These are phyloP conservation scores for Apistogramma diplotaenia DNA, from an alignment of 2,113 vertebrate genomes.

Conservation along the genomic window DNA sequence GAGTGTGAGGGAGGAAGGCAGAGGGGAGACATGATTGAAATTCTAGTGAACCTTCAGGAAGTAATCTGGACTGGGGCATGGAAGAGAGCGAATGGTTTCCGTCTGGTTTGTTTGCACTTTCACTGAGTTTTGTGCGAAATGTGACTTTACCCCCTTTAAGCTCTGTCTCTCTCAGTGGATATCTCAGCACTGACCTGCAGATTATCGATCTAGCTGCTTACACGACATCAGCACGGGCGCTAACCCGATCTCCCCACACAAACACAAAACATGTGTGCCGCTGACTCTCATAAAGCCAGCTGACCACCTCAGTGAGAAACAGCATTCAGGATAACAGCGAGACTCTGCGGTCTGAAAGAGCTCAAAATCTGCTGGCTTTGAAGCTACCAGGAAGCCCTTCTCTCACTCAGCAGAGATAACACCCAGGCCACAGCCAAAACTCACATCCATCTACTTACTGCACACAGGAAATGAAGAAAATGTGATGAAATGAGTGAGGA, in stretches of 20 bases:
- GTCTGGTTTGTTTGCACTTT: constrained; percentile 47
- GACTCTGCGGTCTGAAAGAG: constrained; percentile 19
- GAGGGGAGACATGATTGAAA: constrained; percentile 36
- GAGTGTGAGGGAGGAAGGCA: constrained; percentile 10
- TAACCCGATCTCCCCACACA: constrained; percentile 31
- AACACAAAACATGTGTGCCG: constrained; percentile 56
- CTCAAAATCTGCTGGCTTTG: constrained; percentile 55
- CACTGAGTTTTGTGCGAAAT: constrained; percentile 41
- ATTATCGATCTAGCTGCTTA: constrained; percentile 45
- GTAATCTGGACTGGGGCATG: constrained; percentile 42
- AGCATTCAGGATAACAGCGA: constrained; percentile 9
- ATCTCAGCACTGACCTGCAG: constrained; percentile 10
- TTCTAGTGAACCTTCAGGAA: constrained; percentile 55
- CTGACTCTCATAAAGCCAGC: constrained; percentile 45
- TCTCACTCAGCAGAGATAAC: constrained; percentile 52
- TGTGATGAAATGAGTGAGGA: constrained; percentile 44
- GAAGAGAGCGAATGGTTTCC: constrained; percentile 47
- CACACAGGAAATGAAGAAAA: constrained; percentile 76
- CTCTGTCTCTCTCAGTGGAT: neutral
- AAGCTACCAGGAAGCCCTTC: constrained; percentile 51
- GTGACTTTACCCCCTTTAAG: constrained; percentile 18
- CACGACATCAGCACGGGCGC: constrained; percentile 24
- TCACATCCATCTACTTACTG: constrained; percentile 49
- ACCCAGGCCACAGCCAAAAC: constrained; percentile 27
- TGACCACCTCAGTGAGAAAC: constrained; percentile 45